A percentile compares a stretch with the other conserved stretches of the same genome.
Conservation (phyloP, 2,888 invertebrate genomes). For the Eristalinus sepulchralis region DNA sequence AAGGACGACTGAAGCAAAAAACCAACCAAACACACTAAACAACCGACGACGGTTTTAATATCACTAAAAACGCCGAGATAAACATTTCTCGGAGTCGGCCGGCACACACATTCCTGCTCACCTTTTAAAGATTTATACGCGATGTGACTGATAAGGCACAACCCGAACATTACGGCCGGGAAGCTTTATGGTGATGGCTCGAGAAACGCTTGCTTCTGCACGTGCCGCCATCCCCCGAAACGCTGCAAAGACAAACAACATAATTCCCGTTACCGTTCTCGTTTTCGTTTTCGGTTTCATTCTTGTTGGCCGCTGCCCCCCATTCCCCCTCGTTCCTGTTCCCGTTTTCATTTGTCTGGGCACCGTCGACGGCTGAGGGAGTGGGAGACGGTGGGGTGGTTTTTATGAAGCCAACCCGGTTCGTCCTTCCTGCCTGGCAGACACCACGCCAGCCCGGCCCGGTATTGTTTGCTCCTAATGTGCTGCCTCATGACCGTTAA, state of each 20-base stretch:
- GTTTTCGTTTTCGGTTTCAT: slow-evolving; percentile 11
- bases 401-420: neutral
- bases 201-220: slow-evolving; percentile 60
- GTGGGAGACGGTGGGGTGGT: neutral
- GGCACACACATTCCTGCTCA: slow-evolving; percentile 60
- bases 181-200: slow-evolving; percentile 68
- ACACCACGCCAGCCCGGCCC: slow-evolving; percentile 31
- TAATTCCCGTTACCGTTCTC: slow-evolving; percentile 57
- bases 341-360: slow-evolving; percentile 41
- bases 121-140: slow-evolving; percentile 70
- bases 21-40: slow-evolving; percentile 15
- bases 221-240: slow-evolving; percentile 54
- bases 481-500: slow-evolving; percentile 70
- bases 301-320: too few relatives aligned
- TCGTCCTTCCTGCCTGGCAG: slow-evolving; percentile 1
- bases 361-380: neutral
- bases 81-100: slow-evolving; percentile 60
- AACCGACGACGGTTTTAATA: slow-evolving; percentile 57
- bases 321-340: neutral
- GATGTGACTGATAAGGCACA: slow-evolving; percentile 71
- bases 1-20: slow-evolving; percentile 6
- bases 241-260: slow-evolving; percentile 68
- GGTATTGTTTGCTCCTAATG: slow-evolving; percentile 67
- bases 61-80: slow-evolving; percentile 62
- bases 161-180: slow-evolving; percentile 60